Conservation (phyloP, 2,113 vertebrate genomes). For the Abramis brama region DNA sequence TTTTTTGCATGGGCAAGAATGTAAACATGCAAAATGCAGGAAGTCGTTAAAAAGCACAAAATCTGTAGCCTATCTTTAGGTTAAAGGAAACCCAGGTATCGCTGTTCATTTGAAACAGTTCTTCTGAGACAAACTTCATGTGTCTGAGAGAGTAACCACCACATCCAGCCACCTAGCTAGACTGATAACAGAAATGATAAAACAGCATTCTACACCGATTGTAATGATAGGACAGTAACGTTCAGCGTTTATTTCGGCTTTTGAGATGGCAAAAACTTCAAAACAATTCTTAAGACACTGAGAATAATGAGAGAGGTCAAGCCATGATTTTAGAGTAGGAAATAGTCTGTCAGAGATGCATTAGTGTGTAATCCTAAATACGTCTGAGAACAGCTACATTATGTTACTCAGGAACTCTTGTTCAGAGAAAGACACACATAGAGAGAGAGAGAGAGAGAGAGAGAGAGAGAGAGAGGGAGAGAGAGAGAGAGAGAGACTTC, state of each 20-base stretch:
- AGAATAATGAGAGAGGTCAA: not conserved
- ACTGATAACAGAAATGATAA: not conserved
- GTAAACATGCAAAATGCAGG: not conserved
- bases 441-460: too few species aligned
- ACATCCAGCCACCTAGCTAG: not conserved
- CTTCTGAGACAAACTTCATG: not conserved
- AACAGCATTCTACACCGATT: not conserved
- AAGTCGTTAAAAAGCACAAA: slow-evolving; percentile 10
- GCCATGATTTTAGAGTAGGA: not conserved
- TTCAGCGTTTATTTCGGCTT: not conserved
- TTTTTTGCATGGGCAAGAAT: not conserved
- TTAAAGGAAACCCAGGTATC: not conserved
- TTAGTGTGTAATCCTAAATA: not conserved
- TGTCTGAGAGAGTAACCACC: slow-evolving; percentile 13
- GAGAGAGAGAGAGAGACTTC: not conserved
- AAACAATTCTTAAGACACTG: not conserved
- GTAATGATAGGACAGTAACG: not conserved
- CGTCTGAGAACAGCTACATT: not conserved
- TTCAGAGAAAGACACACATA: too few species aligned
- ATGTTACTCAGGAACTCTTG: too few species aligned
- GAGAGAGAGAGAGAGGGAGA: too few species aligned
- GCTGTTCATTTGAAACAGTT: not conserved
- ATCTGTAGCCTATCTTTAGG: not conserved
- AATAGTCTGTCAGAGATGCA: not conserved
- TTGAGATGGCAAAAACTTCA: not conserved